These are phyloP conservation scores for Turnix velox DNA, from an alignment of 2,113 vertebrate genomes.

Conservation along the genomic window DNA sequence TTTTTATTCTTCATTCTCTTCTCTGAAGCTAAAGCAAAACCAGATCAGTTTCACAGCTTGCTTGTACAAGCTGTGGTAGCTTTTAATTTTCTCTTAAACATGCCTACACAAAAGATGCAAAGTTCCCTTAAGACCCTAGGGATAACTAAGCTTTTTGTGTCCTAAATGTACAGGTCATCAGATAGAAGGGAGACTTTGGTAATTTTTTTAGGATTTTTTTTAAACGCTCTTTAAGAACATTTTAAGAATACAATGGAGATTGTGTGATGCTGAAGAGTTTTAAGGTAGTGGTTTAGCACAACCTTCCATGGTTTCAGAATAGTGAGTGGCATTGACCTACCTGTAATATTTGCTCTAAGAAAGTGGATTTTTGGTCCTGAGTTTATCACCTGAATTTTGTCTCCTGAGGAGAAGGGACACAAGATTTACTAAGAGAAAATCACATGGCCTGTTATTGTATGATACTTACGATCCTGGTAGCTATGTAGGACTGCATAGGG, in stretches of 20 bases:
- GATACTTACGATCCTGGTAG: not conserved
- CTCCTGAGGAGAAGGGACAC: not conserved
- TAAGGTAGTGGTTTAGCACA: not conserved
- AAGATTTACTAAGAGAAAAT: not conserved
- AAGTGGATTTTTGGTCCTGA: not conserved
- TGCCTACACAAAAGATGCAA: not conserved
- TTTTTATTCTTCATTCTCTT: not conserved
- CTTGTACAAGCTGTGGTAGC: not conserved
- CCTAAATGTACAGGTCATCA: not conserved
- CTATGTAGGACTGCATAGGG: not conserved
- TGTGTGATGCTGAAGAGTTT: not conserved
- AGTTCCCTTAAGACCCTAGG: not conserved
- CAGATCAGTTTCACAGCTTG: not conserved
- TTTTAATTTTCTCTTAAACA: not conserved
- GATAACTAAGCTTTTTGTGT: not conserved
- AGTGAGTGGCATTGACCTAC: not conserved
- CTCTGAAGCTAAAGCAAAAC: not conserved
- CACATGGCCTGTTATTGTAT: not conserved
- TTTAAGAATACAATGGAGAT: not conserved
- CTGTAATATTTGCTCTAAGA: not conserved
- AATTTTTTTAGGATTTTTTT: not conserved
- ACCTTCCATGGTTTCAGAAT: not conserved
- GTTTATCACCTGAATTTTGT: not conserved
- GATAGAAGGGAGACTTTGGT: not conserved
- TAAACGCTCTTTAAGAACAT: too few species aligned